Evolutionary conservation across 1,140 invertebrate species (phyloP).

Genomic region (Thereuonema tuberculata): DNA sequence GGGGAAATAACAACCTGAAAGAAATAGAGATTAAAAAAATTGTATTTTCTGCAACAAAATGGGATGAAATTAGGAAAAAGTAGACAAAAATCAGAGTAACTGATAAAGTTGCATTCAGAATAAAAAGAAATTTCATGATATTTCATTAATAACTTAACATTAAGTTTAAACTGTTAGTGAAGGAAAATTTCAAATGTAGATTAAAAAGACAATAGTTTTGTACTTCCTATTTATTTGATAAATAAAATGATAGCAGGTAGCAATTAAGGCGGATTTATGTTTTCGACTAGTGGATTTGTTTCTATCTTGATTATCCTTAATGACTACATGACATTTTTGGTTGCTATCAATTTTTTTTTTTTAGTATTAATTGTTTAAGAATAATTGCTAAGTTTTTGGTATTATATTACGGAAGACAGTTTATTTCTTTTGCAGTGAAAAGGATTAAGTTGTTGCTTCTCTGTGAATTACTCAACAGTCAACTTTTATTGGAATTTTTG

Average conservation of each 20-base stretch:
- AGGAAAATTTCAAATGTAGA: neutral
- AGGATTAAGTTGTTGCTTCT: neutral
- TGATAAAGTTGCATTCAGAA: neutral
- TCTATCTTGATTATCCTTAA: too few relatives aligned
- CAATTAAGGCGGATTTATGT: too few relatives aligned
- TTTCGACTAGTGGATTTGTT: too few relatives aligned
- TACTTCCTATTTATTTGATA: too few relatives aligned
- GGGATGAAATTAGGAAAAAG: neutral
- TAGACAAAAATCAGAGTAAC: neutral
- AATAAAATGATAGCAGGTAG: too few relatives aligned
- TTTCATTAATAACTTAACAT: neutral
- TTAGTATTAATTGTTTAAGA: too few relatives aligned
- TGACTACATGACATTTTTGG: too few relatives aligned
- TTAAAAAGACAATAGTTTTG: too few relatives aligned
- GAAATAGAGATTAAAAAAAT: too few relatives aligned
- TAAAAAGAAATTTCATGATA: neutral
- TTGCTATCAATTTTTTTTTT: too few relatives aligned
- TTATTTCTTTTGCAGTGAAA: too few relatives aligned
- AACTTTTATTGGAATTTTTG: neutral
- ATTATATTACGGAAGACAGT: neutral
- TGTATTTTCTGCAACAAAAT: neutral
- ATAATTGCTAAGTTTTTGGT: too few relatives aligned
- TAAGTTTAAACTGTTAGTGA: neutral
- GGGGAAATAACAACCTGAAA: slow-evolving; percentile 39
- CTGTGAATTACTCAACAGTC: neutral